A percentile compares a stretch with the other conserved stretches of the same genome.
Conservation (phyloP, 2,113 vertebrate genomes). For the Ophthalmolycus amberensis region DNA sequence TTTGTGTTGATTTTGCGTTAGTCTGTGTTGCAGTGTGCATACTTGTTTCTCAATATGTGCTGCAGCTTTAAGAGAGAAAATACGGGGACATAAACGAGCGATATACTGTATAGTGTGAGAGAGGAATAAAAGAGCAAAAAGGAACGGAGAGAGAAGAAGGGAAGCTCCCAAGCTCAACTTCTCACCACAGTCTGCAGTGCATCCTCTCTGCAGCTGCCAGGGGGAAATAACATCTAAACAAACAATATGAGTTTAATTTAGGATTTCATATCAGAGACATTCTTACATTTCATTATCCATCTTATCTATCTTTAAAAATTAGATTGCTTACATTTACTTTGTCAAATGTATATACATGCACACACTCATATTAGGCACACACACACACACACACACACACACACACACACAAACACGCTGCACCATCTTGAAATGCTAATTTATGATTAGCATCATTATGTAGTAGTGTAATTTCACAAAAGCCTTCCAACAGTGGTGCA, state of each 20-base stretch:
- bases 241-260: background rate
- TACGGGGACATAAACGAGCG: background rate
- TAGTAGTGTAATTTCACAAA: slow-evolving; percentile 81
- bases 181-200: slow-evolving; percentile 8
- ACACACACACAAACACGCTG: slow-evolving; percentile 52
- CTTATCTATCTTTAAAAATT: slow-evolving; percentile 5
- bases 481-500: slow-evolving; percentile 77
- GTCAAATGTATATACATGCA: slow-evolving; percentile 45
- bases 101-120: background rate
- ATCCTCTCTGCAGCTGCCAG: slow-evolving; percentile 12
- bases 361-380: background rate
- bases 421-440: slow-evolving; percentile 84
- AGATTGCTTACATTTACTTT: slow-evolving; percentile 49
- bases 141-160: slow-evolving; percentile 1
- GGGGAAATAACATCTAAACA: background rate
- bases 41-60: slow-evolving; percentile 18
- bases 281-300: background rate
- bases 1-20: slow-evolving; percentile 69
- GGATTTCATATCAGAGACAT: background rate
- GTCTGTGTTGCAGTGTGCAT: slow-evolving; percentile 25
- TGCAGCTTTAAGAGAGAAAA: slow-evolving; percentile 40
- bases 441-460: slow-evolving; percentile 83
- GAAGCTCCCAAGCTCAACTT: slow-evolving; percentile 32
- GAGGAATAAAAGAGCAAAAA: background rate
- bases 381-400: slow-evolving; percentile 8